Base-by-base conservation (phyloP, 2,888 invertebrate species). In the Xanthostigma xanthostigma region DNA sequence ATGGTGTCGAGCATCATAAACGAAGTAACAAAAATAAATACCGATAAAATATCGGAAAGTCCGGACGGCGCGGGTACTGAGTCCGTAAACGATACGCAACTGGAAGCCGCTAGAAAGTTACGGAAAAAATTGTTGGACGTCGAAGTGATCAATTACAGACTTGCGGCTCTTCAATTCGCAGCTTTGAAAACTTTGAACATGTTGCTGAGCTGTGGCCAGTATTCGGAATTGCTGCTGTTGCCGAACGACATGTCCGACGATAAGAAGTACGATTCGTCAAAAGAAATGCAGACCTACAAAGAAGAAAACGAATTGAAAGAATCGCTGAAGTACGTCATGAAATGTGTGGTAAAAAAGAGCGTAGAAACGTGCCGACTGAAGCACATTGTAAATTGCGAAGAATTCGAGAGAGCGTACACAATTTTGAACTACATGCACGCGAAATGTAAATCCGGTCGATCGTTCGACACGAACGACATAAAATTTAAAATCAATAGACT, bases 171-270 rank as follows among this genome's bases (percentile, higher is more conserved):
- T 36, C 76, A 77, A 57, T 68, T 76, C 53, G 66, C 73, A 3
- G 74, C 78, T 2, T 60, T 78, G 51, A 77, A 78, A 58, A 64
- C 72, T 4, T 60, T 79, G 12, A 67, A 68, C 47, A 62, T 68
- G 4, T 64, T 78, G 35, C 58, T 78, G 27, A 69, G 71, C 38
- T 70, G 72, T 45, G 70, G 69, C 36, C 68, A 69, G 46, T 76
- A 74, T 56, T 66, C 72, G 0, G 77, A 78, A 58, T 61, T 75
- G 55, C 64, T 77, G 49, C 61, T 77, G 9, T 69, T 75, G 8
- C 71, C 72, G 2, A 67, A 70, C 45, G 58, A 46, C 9, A 44
- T 53, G 8, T 44, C 53, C 33, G 51, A 53, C 10, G 55, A 56
- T n/a, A 49, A 48, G 8, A 50, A 55, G 41, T 55, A 57, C 10